phyloP scores from a whole-genome alignment of 2,797 vertebrate species.

The Rhinichthys osculus region DNA sequence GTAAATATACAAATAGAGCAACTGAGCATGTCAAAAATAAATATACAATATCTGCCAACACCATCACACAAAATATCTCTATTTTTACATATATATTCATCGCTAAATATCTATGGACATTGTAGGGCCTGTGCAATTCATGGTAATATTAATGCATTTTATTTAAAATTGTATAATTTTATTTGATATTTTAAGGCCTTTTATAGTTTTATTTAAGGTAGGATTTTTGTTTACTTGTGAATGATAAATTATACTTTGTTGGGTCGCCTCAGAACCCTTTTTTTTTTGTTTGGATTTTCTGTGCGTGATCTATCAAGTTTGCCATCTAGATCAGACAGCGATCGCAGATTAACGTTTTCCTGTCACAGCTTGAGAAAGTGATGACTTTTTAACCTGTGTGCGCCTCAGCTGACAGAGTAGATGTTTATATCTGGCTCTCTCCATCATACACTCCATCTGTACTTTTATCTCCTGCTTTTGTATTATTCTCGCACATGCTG shows the following conservation, averaged over 20 bases:
- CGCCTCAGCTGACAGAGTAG: background rate
- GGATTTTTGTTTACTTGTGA: no score
- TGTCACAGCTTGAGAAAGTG: background rate
- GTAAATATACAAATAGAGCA: no score
- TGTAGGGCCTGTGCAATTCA: no score
- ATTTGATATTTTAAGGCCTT: no score
- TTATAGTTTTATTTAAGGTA: no score
- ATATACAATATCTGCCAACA: background rate
- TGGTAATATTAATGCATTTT: no score
- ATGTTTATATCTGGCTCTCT: constrained; percentile 13
- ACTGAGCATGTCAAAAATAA: background rate
- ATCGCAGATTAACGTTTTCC: background rate
- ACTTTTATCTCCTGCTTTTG: background rate
- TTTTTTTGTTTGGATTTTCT: background rate
- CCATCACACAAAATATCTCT: background rate
- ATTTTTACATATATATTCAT: background rate
- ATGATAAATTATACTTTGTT: no score
- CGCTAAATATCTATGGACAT: no score
- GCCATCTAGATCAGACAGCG: constrained; percentile 19
- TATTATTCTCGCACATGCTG: background rate
- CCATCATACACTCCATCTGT: constrained; percentile 5
- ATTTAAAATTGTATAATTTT: no score
- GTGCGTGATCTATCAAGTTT: background rate
- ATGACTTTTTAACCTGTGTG: background rate
- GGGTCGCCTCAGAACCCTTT: no score